phyloP scores from a whole-genome alignment of 2,797 vertebrate genomes.

The Sphenopsis melanotis region DNA sequence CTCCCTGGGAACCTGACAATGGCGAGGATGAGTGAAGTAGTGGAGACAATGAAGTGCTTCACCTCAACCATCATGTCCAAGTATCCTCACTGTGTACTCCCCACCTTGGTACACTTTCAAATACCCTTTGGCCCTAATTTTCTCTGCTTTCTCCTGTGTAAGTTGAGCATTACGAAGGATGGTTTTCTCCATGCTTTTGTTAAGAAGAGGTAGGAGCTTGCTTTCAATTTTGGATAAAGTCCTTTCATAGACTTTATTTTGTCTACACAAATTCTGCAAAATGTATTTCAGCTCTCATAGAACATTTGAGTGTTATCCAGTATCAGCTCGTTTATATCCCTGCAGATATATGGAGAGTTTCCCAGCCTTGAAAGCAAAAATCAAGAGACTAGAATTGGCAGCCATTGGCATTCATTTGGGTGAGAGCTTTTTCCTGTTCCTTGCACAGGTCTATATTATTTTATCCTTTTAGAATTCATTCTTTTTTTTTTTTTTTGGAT shows the following conservation, averaged over 20 bases:
- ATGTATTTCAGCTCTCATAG: neutral
- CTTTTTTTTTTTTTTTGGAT: constrained; percentile 48
- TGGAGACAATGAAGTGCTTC: neutral
- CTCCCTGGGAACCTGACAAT: neutral
- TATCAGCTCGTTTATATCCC: constrained; percentile 24
- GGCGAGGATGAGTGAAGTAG: neutral
- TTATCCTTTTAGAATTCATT: constrained; percentile 8
- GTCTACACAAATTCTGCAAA: neutral
- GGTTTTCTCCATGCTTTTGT: neutral
- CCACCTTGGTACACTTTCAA: neutral
- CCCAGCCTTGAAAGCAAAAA: constrained; percentile 55
- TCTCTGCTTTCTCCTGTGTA: neutral
- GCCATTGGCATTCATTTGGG: constrained; percentile 7
- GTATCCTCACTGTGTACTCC: neutral
- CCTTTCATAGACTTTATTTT: neutral
- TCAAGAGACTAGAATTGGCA: constrained; percentile 34
- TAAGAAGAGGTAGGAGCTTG: neutral
- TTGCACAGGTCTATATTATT: constrained; percentile 15
- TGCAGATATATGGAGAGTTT: constrained; percentile 59
- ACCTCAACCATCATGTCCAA: rapidly evolving
- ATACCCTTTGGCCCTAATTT: neutral
- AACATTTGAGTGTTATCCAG: constrained; percentile 18
- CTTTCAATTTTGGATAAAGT: neutral
- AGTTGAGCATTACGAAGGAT: neutral
- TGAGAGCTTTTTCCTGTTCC: neutral